Conservation (phyloP, 1,140 invertebrate species). For the Contarinia nasturtii region DNA sequence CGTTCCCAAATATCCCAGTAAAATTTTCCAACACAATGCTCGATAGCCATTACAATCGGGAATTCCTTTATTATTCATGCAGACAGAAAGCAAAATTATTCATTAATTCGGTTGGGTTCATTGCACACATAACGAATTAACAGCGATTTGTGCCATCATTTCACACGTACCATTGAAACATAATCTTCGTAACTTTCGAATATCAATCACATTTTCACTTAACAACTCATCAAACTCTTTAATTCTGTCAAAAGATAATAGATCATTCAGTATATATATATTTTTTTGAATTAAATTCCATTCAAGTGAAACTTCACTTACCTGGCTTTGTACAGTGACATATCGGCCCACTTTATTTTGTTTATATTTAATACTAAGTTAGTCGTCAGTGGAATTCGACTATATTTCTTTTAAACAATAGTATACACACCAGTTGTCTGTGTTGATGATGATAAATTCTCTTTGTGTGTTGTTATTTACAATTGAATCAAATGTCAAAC, state of each 20-base stretch:
- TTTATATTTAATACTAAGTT: too few species aligned
- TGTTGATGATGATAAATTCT: too few species aligned
- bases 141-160: slow-evolving; percentile 5
- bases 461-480: too few species aligned
- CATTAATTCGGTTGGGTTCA: neutral
- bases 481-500: too few species aligned
- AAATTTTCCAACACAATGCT: slow-evolving; percentile 60
- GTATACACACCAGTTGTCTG: too few species aligned
- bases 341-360: neutral
- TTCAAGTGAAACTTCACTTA: neutral
- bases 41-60: slow-evolving; percentile 61
- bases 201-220: slow-evolving; percentile 43
- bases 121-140: neutral
- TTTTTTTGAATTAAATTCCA: neutral
- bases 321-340: slow-evolving; percentile 1
- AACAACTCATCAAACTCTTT: slow-evolving; percentile 53
- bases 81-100: slow-evolving; percentile 4
- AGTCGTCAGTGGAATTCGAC: too few species aligned
- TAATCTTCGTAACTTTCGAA: slow-evolving; percentile 38
- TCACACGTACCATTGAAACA: slow-evolving; percentile 53
- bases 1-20: slow-evolving; percentile 63
- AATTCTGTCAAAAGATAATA: too few species aligned
- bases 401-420: too few species aligned
- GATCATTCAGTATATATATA: too few species aligned
- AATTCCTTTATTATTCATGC: slow-evolving; percentile 35